Evolutionary conservation across 2,888 invertebrate genomes (phyloP), one percentile per base, ranked within the genome.

Genomic region (Hypena proboscidalis): DNA sequence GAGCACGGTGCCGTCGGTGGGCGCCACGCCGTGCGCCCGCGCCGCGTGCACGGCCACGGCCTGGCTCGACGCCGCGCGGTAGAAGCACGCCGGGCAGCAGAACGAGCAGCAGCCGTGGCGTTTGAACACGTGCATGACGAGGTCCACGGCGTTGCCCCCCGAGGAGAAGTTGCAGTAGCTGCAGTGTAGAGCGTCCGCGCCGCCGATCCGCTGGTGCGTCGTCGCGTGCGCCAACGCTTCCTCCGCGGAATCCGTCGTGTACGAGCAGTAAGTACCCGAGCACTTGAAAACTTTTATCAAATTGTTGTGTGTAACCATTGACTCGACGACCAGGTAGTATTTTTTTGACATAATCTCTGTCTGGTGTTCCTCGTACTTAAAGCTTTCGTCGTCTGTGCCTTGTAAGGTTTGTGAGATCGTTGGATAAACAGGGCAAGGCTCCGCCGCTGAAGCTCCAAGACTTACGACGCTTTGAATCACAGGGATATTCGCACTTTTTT

Each of bases 21-120:
- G 50, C 4, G 60, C 29, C 2, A 45, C 52, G 0, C 67, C 66
- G 45, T 92, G 92, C 2, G 73, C 67, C 8, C 81, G 70, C 7
- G 70, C 56, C 26, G 92, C 92, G 74, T 95, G 95, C 3, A 92
- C 80, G 9, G 91, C 85, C 0, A 95, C 93, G 31, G 94, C 92
- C 38, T 93, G 92, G 31, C 91, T 89, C 0, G 91, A 83, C 0
- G 91, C 80, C 0, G 94, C 93, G 32, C 95, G 85, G 73, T 95
- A 95, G 64, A 95, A 93, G 67, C 96, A 96, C 55, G 92, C 89
- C 2, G 82, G 84, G 64, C 96, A 96, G 17, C 93, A 93, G 62
- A 82, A 95, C 15, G 88, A 83, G 62, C 95, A 94, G 37, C 87
- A 80, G 0, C 90, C 91, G 64, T 96, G 95, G 20, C 85, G 85